Base-by-base conservation (phyloP, 2,797 vertebrate genomes). In the Arnoldichthys spilopterus region DNA sequence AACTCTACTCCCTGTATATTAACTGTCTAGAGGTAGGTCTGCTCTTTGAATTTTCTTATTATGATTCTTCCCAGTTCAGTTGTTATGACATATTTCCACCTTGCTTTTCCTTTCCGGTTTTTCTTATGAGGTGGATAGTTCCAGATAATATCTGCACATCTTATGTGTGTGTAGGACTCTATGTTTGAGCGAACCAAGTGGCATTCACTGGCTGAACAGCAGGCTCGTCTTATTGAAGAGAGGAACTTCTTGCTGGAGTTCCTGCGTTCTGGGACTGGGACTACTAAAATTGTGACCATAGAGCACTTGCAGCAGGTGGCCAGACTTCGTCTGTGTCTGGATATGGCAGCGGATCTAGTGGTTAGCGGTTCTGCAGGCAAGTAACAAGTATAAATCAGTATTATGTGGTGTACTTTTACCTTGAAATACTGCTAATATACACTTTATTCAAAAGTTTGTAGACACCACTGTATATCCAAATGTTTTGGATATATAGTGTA, bases 1-100 rank as follows among this genome's bases (percentile, higher is more conserved):
- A 98, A 56, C 94, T 99, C 28, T 98, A 97, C 87, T 81, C 90
- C 67, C 89, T 99, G 67, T 97, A 98, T 86, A 92, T 96, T 82
- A 98, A 93, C 92, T 99, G 97, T 84, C 87, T 99, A 59, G 96
- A 98, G 95, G 97, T 98, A 85, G 70, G 82, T 49, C 0, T 0
- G 32, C 34, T 61, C 6, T 26, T 53, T 15, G 22, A 1, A 20
- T 26, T 70, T 45, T 28, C 13, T 37, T 28, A 8, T 20, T 28
- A 34, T 12, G 18, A 26, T 54, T n/a, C 15, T 18, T 30, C 26
- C 2, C 4, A 62, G 13, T 16, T 54, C 18, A 2, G 3, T 26
- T 67, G 24, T 66, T 40, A 24, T 6, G 13, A 30, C 9, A 64
- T 1, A 13, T 66, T 11, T n/a, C 28, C 26, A 61, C 5, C 61